Base-by-base conservation (phyloP, 2,797 vertebrate species). In the Antrozous pallidus region DNA sequence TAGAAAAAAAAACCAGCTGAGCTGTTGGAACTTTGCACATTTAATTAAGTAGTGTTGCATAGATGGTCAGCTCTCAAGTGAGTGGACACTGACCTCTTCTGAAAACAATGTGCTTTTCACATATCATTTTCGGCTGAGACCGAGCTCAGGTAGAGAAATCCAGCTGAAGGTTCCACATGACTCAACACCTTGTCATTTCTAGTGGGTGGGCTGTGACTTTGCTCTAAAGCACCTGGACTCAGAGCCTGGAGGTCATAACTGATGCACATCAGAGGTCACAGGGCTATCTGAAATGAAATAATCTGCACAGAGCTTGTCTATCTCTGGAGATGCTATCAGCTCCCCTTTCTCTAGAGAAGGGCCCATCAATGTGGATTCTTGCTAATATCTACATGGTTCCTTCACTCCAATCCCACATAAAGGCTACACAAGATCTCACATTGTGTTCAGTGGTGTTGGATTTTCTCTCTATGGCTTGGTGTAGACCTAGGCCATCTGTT, bases 181-280 rank as follows among this genome's bases (percentile, higher is more conserved):
- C 38, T 93, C 91, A 90, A 45, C 81, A 90, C 93, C 94, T 65
- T 91, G 91, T 96, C 91, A 92, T 94, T 90, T 86, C 77, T 33
- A 67, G 61, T 18, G 0, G 0, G 18, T 13, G 22, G 54, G 90
- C 67, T 61, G 67, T 16, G 61, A 51, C 54, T 90, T 93, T 79
- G 38, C 90, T 58, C 14, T 1, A 31, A 65, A 69, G 79, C 95
- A 95, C 88, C 96, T 95, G 95, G 94, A 63, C 89, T 77, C 6
- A 0, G 49, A 65, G 87, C 42, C 38, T 2, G 11, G 28, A 61
- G 61, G 80, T 26, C 58, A 16, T 42, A 73, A 36, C 4, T 5
- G 51, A 56, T 13, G 58, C 5, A 12, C 0, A 13, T 75, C 33
- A 22, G 84, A 91, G 92, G 85, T 91, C 94, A 93, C 20, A 5